Percentiles rank a stretch among this genome's conserved stretches.
Evolutionary conservation across 2,113 vertebrate species (phyloP).

Genomic region (Willisornis vidua): DNA sequence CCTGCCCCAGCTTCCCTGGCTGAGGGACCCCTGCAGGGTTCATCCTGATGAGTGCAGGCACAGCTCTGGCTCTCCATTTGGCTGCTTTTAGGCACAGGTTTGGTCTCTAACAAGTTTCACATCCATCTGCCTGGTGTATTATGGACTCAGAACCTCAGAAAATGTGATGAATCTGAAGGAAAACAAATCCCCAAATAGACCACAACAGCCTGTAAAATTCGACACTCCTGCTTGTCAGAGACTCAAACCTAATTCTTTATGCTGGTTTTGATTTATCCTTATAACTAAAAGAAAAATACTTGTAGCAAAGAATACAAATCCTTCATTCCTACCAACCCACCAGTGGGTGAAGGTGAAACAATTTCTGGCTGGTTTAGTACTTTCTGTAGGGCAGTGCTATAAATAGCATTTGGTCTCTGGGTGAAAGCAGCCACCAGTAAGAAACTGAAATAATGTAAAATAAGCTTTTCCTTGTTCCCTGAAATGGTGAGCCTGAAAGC

Average conservation of each 20-base stretch:
- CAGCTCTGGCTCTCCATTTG: fast-evolving
- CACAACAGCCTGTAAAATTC: not conserved
- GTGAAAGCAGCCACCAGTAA: not conserved
- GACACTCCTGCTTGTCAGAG: not conserved
- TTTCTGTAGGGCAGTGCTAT: not conserved
- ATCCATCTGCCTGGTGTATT: not conserved
- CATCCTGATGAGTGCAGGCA: not conserved
- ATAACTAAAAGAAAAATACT: not conserved
- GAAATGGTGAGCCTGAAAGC: not conserved
- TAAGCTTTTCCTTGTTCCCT: not conserved
- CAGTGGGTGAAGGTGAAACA: not conserved
- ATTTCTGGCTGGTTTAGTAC: not conserved
- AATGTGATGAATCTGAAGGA: not conserved
- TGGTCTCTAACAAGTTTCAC: not conserved
- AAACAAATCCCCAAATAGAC: not conserved
- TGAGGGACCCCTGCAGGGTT: not conserved
- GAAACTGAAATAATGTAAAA: not conserved
- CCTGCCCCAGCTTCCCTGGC: not conserved
- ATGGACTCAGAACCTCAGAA: not conserved
- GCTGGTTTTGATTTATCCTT: not conserved
- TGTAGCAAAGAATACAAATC: not conserved
- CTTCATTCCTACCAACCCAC: not conserved
- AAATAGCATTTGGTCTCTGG: not conserved
- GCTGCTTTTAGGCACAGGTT: not conserved
- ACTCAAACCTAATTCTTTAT: not conserved